phyloP scores from a whole-genome alignment of 1,140 invertebrate genomes.

The Ylistrum balloti region DNA sequence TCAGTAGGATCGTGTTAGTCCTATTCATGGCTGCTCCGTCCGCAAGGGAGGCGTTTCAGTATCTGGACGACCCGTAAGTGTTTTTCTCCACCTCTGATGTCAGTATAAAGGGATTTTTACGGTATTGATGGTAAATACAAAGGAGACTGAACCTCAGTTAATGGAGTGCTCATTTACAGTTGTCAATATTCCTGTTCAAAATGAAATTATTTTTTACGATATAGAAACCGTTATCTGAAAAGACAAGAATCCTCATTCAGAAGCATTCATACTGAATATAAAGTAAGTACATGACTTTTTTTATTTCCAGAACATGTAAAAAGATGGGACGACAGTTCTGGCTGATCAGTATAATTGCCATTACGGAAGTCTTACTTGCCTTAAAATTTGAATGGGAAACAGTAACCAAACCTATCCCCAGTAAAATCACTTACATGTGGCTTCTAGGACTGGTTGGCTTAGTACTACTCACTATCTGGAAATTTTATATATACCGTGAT shows the following conservation, averaged over 20 bases:
- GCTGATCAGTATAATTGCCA: slow-evolving; percentile 84
- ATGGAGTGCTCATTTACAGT: too few relatives aligned
- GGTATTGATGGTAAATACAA: too few relatives aligned
- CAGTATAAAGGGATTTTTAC: too few relatives aligned
- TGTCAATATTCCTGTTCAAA: too few relatives aligned
- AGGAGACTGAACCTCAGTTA: too few relatives aligned
- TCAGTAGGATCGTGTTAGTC: slow-evolving; percentile 84
- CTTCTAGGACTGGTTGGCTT: slow-evolving; percentile 81
- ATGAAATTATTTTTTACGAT: too few relatives aligned
- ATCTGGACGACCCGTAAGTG: slow-evolving; percentile 85
- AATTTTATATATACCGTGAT: slow-evolving; percentile 82
- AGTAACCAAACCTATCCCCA: slow-evolving; percentile 84
- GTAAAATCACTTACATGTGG: slow-evolving; percentile 83
- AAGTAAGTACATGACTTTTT: neutral
- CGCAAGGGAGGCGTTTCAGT: slow-evolving; percentile 85
- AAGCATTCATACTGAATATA: too few relatives aligned
- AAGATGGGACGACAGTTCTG: slow-evolving; percentile 86
- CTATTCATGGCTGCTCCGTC: slow-evolving; percentile 85
- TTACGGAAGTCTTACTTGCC: slow-evolving; percentile 85
- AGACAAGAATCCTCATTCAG: too few relatives aligned
- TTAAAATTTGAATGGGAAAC: slow-evolving; percentile 86
- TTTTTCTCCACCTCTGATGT: too few relatives aligned
- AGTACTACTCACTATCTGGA: slow-evolving; percentile 84
- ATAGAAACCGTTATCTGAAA: too few relatives aligned
- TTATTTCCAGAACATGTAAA: slow-evolving; percentile 83